phyloP scores from a whole-genome alignment of 92 coral and sea anemone species.

The Parazoanthus atlanticus region DNA sequence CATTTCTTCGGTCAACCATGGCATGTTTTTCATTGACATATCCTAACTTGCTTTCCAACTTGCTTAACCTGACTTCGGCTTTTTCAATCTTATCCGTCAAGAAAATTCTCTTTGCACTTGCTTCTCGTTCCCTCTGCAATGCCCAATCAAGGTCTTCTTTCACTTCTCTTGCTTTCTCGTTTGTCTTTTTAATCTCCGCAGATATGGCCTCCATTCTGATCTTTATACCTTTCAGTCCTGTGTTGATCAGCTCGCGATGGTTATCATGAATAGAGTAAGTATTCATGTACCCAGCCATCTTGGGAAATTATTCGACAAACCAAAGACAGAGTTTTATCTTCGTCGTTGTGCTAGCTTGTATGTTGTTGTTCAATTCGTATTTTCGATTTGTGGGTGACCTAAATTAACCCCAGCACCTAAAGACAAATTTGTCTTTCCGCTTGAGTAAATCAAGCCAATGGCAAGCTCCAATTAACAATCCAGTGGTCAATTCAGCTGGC shows the following conservation, averaged over 20 bases:
- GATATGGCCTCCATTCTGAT: not conserved
- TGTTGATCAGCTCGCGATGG: conserved; percentile 20
- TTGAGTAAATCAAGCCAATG: conserved; percentile 19
- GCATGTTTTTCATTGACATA: conserved; percentile 32
- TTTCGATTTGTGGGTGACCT: conserved; percentile 17
- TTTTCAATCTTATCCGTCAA: conserved; percentile 32
- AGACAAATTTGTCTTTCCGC: conserved; percentile 8
- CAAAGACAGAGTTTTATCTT: not conserved
- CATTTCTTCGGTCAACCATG: conserved; percentile 24
- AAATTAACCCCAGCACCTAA: not conserved
- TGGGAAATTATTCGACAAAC: not conserved
- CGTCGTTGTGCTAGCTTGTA: no score
- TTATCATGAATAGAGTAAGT: conserved; percentile 15
- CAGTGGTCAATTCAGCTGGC: not conserved
- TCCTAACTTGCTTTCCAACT: conserved; percentile 10
- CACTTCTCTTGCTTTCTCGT: conserved; percentile 18
- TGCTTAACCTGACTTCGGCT: conserved; percentile 13
- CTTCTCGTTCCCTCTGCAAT: conserved; percentile 7
- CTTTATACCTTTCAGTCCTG: conserved; percentile 28
- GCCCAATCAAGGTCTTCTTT: conserved; percentile 36
- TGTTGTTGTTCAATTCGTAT: not conserved
- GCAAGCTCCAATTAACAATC: not conserved
- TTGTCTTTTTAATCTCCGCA: conserved; percentile 21
- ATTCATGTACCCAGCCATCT: conserved; percentile 29
- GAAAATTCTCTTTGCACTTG: conserved; percentile 33